Percentiles rank a stretch among this genome's conserved stretches.
These are phyloP conservation scores for Corella eumyota DNA, from an alignment of 23 tunicate species.

Conservation along the genomic window DNA sequence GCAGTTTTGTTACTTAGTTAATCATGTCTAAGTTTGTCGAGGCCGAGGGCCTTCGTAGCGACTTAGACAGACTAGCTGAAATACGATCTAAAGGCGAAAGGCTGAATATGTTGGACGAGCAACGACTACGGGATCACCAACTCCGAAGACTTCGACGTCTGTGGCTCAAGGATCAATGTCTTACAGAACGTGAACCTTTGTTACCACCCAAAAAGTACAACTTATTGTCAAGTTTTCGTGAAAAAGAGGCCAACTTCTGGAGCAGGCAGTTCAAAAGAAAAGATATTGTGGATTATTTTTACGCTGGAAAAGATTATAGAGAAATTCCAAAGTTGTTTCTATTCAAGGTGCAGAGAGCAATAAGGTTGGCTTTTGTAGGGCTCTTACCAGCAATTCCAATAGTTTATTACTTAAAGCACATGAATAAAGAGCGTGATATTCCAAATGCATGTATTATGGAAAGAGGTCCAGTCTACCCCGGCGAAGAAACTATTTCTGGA, in stretches of 20 bases:
- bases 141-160: slow-evolving; percentile 59
- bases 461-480: too few species aligned
- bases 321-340: slow-evolving; percentile 10
- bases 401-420: too few species aligned
- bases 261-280: slow-evolving; percentile 11
- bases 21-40: too few species aligned
- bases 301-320: slow-evolving; percentile 21
- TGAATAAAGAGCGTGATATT: too few species aligned
- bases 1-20: too few species aligned
- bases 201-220: slow-evolving; percentile 29
- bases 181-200: slow-evolving; percentile 76
- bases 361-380: too few species aligned
- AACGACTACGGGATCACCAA: slow-evolving; percentile 79
- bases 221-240: slow-evolving; percentile 5
- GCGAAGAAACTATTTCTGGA: too few species aligned
- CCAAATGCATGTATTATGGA: too few species aligned
- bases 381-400: too few species aligned
- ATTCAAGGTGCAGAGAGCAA: too few species aligned
- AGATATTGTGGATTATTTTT: slow-evolving; percentile 1
- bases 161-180: slow-evolving; percentile 70
- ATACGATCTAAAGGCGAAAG: slow-evolving; percentile 35
- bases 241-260: slow-evolving; percentile 26
- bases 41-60: too few species aligned
- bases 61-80: too few species aligned
- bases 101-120: slow-evolving; percentile 57